Percentiles rank a stretch among this genome's conserved stretches.
Evolutionary conservation across 1,140 invertebrate genomes (phyloP).

Genomic region (Idris sp.): DNA sequence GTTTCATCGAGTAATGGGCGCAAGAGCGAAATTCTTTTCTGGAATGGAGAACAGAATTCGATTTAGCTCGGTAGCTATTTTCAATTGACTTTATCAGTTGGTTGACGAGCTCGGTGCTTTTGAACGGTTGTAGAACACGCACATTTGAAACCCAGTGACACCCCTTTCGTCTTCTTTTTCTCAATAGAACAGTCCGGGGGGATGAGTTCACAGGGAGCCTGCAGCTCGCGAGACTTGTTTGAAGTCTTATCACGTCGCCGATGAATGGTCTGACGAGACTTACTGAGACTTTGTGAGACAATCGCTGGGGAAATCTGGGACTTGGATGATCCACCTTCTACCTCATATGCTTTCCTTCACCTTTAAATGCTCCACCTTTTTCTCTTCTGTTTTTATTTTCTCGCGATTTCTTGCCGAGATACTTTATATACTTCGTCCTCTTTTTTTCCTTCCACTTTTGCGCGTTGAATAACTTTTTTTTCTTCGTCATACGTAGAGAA

Average conservation of each 20-base stretch:
- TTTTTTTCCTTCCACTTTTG: slow-evolving; percentile 30
- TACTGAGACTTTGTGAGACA: slow-evolving; percentile 75
- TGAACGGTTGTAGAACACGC: slow-evolving; percentile 64
- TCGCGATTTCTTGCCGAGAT: slow-evolving; percentile 44
- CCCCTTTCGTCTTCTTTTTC: slow-evolving; percentile 59
- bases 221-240: slow-evolving; percentile 67
- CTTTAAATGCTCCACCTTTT: slow-evolving; percentile 58
- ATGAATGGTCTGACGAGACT: slow-evolving; percentile 78
- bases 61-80: slow-evolving; percentile 69
- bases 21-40: slow-evolving; percentile 53
- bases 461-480: slow-evolving; percentile 29
- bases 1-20: slow-evolving; percentile 43
- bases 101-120: slow-evolving; percentile 68
- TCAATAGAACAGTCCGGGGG: slow-evolving; percentile 62
- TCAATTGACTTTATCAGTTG: slow-evolving; percentile 73
- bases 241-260: slow-evolving; percentile 76
- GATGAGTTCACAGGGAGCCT: slow-evolving; percentile 57
- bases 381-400: slow-evolving; percentile 60
- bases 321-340: slow-evolving; percentile 67
- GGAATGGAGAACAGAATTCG: slow-evolving; percentile 65
- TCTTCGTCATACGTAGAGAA: slow-evolving; percentile 48
- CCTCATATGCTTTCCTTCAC: slow-evolving; percentile 61
- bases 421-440: too few relatives aligned
- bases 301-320: slow-evolving; percentile 77
- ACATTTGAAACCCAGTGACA: slow-evolving; percentile 62